Evolutionary conservation across 1,140 invertebrate genomes (phyloP).

Genomic region (Goniozus legneri): DNA sequence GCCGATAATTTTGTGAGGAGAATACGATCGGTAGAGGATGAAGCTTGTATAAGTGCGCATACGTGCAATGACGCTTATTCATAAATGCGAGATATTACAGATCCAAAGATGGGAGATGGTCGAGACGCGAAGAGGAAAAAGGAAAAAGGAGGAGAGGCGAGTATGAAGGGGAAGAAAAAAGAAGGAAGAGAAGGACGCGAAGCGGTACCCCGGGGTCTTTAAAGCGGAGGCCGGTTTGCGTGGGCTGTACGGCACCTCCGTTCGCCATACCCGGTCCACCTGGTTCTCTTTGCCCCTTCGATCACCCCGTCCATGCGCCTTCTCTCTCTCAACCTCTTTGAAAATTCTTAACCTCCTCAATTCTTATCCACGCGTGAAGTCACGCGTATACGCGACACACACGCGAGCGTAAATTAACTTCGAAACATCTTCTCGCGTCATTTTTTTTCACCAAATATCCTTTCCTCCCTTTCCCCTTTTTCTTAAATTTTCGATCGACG

Average conservation of each 20-base stretch:
- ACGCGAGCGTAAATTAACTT: too few relatives aligned
- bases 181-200: constrained; percentile 18
- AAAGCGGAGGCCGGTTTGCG: constrained; percentile 35
- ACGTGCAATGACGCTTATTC: constrained; percentile 28
- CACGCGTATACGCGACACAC: not conserved
- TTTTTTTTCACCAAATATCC: constrained; percentile 1
- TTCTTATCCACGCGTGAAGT: not conserved
- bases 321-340: not conserved
- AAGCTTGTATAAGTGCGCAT: too few relatives aligned
- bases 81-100: constrained; percentile 37
- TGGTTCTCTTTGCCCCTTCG: constrained; percentile 13
- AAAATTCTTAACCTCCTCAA: too few relatives aligned
- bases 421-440: not conserved
- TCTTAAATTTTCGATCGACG: not conserved
- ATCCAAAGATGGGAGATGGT: constrained; percentile 30
- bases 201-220: constrained; percentile 15
- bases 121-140: constrained; percentile 2
- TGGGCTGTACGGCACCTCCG: constrained; percentile 38
- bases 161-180: constrained; percentile 7
- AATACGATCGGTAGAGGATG: too few relatives aligned
- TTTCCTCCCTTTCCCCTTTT: constrained; percentile 11
- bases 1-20: constrained; percentile 34
- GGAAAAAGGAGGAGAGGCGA: constrained; percentile 10
- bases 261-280: constrained; percentile 28
- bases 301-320: constrained; percentile 7